phyloP scores from a whole-genome alignment of 35 echinoderm and acorn worm genomes.

The Hemicentrotus pulcherrimus region DNA sequence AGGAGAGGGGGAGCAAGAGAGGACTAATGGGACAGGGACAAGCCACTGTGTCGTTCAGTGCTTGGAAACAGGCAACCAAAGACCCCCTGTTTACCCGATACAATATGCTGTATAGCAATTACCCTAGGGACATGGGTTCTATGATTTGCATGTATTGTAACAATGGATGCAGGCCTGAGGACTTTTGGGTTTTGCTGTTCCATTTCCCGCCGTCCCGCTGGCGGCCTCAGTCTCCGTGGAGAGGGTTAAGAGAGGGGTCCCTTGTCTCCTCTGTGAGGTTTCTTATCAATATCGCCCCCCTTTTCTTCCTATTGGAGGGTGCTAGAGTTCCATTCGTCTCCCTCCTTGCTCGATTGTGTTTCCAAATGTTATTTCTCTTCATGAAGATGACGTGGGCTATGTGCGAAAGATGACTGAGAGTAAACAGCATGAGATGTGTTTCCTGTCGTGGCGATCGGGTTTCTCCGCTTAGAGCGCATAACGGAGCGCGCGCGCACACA shows the following conservation, averaged over 20 bases:
- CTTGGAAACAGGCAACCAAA: neutral
- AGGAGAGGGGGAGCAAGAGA: neutral
- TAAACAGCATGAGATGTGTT: conserved; percentile 36
- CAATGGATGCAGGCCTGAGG: conserved; percentile 43
- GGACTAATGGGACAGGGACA: conserved; percentile 13
- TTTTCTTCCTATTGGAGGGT: conserved; percentile 27
- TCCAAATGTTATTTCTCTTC: conserved; percentile 65
- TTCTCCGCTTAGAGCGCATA: conserved; percentile 37
- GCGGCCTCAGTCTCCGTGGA: conserved; percentile 34
- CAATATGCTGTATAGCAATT: conserved; percentile 48
- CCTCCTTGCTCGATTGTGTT: conserved; percentile 43
- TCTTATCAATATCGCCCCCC: conserved; percentile 43
- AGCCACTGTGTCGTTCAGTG: neutral
- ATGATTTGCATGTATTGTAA: conserved; percentile 47
- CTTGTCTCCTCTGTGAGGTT: neutral
- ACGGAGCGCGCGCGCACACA: conserved; percentile 45
- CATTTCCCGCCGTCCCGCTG: conserved; percentile 38
- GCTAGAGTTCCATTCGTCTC: conserved; percentile 35
- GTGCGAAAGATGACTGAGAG: conserved; percentile 48
- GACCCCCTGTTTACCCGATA: conserved; percentile 42
- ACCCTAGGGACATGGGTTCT: neutral
- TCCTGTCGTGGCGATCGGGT: conserved; percentile 31
- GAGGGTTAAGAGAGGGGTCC: neutral
- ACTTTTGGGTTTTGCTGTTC: conserved; percentile 51
- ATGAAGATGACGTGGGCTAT: conserved; percentile 55